Percentiles rank a stretch among this genome's conserved stretches.
Conservation (phyloP, 2,888 invertebrate species). For the Lobophora halterata region DNA sequence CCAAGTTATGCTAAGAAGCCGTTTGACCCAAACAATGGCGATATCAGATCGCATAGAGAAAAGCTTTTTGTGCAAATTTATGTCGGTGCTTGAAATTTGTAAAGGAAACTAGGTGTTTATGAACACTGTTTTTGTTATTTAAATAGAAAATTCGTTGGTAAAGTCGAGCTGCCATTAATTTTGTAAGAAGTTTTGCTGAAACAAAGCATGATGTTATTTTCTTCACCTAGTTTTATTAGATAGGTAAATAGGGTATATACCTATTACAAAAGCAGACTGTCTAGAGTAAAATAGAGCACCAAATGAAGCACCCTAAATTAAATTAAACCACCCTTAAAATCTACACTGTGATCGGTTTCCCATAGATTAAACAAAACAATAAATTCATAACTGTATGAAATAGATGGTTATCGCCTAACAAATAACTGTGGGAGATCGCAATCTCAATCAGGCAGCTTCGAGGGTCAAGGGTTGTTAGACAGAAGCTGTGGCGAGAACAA, state of each 20-base stretch:
- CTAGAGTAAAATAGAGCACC: too few relatives aligned
- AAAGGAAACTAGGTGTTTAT: conserved; percentile 32
- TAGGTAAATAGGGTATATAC: too few relatives aligned
- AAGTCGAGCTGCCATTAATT: conserved; percentile 3
- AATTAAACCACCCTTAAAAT: conserved; percentile 5
- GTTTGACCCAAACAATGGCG: conserved; percentile 47
- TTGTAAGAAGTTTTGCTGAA: too few relatives aligned
- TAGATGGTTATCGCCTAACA: conserved; percentile 58
- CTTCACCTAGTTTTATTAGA: too few relatives aligned
- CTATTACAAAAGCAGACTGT: too few relatives aligned
- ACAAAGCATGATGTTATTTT: too few relatives aligned
- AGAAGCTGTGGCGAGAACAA: conserved; percentile 45
- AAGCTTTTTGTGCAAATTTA: conserved; percentile 51
- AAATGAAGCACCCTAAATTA: not conserved
- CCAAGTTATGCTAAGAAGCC: conserved; percentile 43
- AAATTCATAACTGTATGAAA: conserved; percentile 12
- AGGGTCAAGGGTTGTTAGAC: conserved; percentile 71
- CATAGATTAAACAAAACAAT: conserved; percentile 17
- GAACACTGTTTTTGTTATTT: conserved; percentile 33
- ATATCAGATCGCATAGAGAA: conserved; percentile 47
- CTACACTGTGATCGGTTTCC: conserved; percentile 11
- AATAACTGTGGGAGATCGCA: conserved; percentile 49
- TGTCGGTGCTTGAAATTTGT: conserved; percentile 42
- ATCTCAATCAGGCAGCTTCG: conserved; percentile 35
- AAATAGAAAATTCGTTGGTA: conserved; percentile 34